Conservation (phyloP, 2,888 invertebrate species). For the Mythimna lalbum region DNA sequence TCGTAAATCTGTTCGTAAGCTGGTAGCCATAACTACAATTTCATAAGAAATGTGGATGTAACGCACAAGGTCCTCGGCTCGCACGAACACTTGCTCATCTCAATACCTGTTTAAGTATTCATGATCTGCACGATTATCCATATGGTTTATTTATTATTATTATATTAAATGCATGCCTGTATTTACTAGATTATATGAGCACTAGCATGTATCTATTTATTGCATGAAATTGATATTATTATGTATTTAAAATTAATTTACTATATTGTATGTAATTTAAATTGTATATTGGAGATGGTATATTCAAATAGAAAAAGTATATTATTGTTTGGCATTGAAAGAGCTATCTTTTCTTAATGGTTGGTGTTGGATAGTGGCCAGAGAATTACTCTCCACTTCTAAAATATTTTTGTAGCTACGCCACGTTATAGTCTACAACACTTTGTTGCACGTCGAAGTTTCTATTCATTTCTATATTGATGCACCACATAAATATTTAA, state of each 20-base stretch:
- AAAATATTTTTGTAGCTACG: conserved; percentile 43
- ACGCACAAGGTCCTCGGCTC: conserved; percentile 76
- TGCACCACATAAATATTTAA: conserved; percentile 36
- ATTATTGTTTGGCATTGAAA: conserved; percentile 71
- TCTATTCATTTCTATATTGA: conserved; percentile 31
- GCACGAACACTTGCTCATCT: conserved; percentile 71
- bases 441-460: conserved; percentile 30
- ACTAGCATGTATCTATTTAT: conserved; percentile 44
- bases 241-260: conserved; percentile 33
- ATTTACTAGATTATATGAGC: conserved; percentile 46
- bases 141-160: conserved; percentile 50
- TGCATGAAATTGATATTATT: conserved; percentile 45
- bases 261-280: conserved; percentile 31
- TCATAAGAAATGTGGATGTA: conserved; percentile 71
- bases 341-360: conserved; percentile 59
- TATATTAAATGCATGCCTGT: conserved; percentile 63
- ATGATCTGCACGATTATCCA: conserved; percentile 60
- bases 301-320: conserved; percentile 54
- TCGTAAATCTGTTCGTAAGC: conserved; percentile 73
- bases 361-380: conserved; percentile 76
- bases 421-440: conserved; percentile 38
- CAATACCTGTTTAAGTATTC: conserved; percentile 54
- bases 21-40: conserved; percentile 80
- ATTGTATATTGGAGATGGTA: conserved; percentile 37
- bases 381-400: conserved; percentile 64